These are phyloP conservation scores for Ictalurus punctatus DNA, from an alignment of 2,113 vertebrate genomes.

Conservation along the genomic window DNA sequence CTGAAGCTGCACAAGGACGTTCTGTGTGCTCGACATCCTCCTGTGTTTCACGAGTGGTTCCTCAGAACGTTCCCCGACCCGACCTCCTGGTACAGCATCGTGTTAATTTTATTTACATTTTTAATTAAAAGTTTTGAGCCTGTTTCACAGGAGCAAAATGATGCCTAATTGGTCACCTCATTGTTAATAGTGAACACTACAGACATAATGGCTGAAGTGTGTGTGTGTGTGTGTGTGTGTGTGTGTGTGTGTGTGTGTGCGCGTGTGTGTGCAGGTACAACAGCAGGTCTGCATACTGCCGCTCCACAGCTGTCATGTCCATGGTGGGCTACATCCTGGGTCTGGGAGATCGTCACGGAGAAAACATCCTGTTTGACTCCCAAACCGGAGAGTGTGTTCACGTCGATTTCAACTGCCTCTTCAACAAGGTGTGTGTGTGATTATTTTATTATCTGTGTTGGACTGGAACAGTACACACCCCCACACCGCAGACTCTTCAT, in stretches of 20 bases:
- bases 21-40: slow-evolving; percentile 88
- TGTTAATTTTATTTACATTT: background rate
- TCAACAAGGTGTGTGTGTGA: slow-evolving; percentile 85
- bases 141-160: background rate
- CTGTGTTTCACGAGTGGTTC: slow-evolving; percentile 96
- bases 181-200: background rate
- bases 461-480: background rate
- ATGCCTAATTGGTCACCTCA: background rate
- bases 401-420: slow-evolving; percentile 99
- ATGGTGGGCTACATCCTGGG: slow-evolving; percentile 98
- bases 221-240: background rate
- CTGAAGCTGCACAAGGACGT: slow-evolving; percentile 87
- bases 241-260: background rate
- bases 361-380: slow-evolving; percentile 97
- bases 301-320: slow-evolving; percentile 96
- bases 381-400: slow-evolving; percentile 95
- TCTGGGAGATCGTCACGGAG: slow-evolving; percentile 95
- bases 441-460: background rate
- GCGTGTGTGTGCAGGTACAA: slow-evolving; percentile 80
- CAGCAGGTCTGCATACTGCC: slow-evolving; percentile 93
- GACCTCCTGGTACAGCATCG: slow-evolving; percentile 85
- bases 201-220: background rate
- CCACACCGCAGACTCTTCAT: background rate
- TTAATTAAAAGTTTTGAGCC: background rate
- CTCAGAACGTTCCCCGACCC: slow-evolving; percentile 94